Evolutionary conservation across 2,113 vertebrate genomes (phyloP).

Genomic region (Apus apus): DNA sequence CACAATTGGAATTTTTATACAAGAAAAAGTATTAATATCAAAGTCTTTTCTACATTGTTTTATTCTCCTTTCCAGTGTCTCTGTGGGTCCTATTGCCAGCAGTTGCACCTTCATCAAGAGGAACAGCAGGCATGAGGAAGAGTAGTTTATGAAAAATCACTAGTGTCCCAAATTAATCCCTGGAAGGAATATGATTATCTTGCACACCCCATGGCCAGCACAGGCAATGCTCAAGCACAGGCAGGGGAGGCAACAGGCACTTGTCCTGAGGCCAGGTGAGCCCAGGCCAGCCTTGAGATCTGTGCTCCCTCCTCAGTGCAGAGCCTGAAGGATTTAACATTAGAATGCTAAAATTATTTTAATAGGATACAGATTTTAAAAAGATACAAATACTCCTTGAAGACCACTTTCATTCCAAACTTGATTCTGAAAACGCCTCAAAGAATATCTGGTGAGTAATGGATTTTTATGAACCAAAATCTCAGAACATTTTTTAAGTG

Average conservation of each 20-base stretch:
- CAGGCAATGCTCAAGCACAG: background rate
- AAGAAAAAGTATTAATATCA: background rate
- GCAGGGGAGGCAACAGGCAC: background rate
- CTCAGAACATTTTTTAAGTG: background rate
- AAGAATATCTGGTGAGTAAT: background rate
- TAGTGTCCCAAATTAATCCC: background rate
- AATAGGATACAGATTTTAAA: background rate
- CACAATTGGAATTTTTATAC: background rate
- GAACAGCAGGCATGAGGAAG: background rate
- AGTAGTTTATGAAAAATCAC: background rate
- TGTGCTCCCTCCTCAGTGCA: background rate
- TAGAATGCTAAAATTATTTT: background rate
- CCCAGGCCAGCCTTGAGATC: background rate
- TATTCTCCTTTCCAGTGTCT: background rate
- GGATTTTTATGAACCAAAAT: background rate
- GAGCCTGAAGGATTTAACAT: background rate
- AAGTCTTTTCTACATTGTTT: background rate
- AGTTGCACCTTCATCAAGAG: background rate
- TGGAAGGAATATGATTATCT: background rate
- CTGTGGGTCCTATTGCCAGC: background rate
- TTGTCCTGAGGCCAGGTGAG: background rate
- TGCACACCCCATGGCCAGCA: fast-evolving
- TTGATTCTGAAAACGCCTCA: background rate
- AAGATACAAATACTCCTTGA: background rate
- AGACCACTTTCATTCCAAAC: background rate